Evolutionary conservation across 2,113 vertebrate species (phyloP).

Genomic region (Cynopterus brachyotis): DNA sequence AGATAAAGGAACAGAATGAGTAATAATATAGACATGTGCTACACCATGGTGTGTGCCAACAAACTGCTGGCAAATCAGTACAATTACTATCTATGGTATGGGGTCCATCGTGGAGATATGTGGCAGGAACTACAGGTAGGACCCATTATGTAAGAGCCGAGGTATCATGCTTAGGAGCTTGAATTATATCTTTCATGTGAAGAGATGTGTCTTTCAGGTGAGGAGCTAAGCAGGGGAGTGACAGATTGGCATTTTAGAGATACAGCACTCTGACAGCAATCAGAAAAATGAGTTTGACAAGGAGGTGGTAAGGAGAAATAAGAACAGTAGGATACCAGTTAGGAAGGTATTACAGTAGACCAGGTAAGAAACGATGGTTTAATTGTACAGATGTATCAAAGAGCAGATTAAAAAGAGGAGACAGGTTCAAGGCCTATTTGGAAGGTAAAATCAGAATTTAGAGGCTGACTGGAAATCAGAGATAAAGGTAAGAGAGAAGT

Average conservation of each 20-base stretch:
- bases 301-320: background rate
- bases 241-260: background rate
- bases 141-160: background rate
- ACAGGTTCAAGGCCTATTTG: background rate
- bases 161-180: background rate
- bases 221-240: background rate
- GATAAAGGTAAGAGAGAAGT: background rate
- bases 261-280: background rate
- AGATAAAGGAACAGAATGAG: background rate
- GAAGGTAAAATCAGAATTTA: constrained; percentile 14
- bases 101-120: background rate
- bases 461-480: background rate
- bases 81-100: accelerated
- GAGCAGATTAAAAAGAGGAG: background rate
- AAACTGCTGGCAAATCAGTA: background rate
- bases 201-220: background rate
- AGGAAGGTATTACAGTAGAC: background rate
- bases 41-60: accelerated
- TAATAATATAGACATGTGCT: background rate
- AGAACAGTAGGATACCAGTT: background rate
- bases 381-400: background rate
- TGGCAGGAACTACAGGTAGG: background rate
- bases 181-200: background rate
- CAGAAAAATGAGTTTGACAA: background rate
- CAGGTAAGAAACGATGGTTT: background rate